These are phyloP conservation scores for Enteromius mattozi DNA, from an alignment of 2,797 vertebrate species.

Conservation along the genomic window DNA sequence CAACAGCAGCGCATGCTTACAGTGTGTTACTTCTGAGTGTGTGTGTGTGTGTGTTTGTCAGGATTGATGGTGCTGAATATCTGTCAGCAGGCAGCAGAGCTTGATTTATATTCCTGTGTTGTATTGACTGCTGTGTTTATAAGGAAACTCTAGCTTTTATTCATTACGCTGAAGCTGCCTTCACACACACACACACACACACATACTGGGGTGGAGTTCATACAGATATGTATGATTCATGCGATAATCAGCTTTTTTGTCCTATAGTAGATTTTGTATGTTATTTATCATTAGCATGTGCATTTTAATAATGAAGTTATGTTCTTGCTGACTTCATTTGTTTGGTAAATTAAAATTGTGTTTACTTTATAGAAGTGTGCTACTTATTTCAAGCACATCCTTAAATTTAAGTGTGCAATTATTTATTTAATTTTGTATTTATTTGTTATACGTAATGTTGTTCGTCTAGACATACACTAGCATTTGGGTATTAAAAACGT, in stretches of 20 bases:
- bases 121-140: slow-evolving; percentile 35
- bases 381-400: neutral
- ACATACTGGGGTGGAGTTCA: neutral
- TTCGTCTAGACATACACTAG: too few species aligned
- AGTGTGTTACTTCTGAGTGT: neutral
- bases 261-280: too few species aligned
- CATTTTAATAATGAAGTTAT: too few species aligned
- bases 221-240: neutral
- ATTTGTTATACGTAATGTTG: too few species aligned
- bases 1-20: neutral
- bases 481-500: too few species aligned
- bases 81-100: slow-evolving; percentile 21
- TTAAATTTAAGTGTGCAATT: too few species aligned
- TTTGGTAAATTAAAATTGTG: too few species aligned
- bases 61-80: slow-evolving; percentile 22
- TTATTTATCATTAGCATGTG: too few species aligned
- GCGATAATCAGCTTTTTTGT: neutral
- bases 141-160: slow-evolving; percentile 29
- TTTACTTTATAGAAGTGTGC: neutral
- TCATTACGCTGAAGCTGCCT: slow-evolving; percentile 9
- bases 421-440: too few species aligned
- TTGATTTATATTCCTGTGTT: slow-evolving; percentile 35
- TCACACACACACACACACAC: slow-evolving; percentile 52
- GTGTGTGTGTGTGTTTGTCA: slow-evolving; percentile 20
- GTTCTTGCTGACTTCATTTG: too few species aligned